Conservation (phyloP, 1,140 invertebrate species). For the Euura lappo region DNA sequence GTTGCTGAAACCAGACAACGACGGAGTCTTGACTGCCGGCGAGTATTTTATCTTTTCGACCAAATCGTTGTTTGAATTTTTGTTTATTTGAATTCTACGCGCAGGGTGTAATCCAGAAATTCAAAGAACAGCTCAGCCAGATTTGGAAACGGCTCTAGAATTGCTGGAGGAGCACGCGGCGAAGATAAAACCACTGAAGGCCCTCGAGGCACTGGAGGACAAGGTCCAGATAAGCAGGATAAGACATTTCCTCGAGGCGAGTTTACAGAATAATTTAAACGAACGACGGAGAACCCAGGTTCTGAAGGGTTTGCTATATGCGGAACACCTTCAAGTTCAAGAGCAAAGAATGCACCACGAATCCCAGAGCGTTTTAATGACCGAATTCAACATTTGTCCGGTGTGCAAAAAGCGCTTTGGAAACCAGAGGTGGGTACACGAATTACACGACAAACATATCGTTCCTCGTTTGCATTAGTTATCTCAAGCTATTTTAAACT, state of each 20-base stretch:
- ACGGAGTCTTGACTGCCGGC: conserved; percentile 55
- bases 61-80: conserved; percentile 59
- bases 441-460: conserved; percentile 6
- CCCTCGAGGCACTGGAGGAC: conserved; percentile 77
- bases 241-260: conserved; percentile 78
- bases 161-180: conserved; percentile 83
- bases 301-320: conserved; percentile 80
- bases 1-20: conserved; percentile 66
- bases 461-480: background rate
- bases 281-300: conserved; percentile 76
- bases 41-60: conserved; percentile 24
- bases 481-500: background rate
- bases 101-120: conserved; percentile 54
- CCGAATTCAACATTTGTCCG: conserved; percentile 85
- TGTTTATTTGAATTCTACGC: conserved; percentile 64
- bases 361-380: conserved; percentile 81
- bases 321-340: conserved; percentile 82
- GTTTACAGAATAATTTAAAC: conserved; percentile 76
- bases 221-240: conserved; percentile 75
- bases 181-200: conserved; percentile 81
- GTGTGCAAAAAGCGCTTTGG: conserved; percentile 92
- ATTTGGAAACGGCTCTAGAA: conserved; percentile 78
- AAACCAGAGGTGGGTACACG: conserved; percentile 75
- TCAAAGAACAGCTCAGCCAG: conserved; percentile 66
- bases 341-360: conserved; percentile 81